Evolutionary conservation across 53 echinoderm and acorn worm species (phyloP).

Genomic region (Mesocentrotus franciscanus): DNA sequence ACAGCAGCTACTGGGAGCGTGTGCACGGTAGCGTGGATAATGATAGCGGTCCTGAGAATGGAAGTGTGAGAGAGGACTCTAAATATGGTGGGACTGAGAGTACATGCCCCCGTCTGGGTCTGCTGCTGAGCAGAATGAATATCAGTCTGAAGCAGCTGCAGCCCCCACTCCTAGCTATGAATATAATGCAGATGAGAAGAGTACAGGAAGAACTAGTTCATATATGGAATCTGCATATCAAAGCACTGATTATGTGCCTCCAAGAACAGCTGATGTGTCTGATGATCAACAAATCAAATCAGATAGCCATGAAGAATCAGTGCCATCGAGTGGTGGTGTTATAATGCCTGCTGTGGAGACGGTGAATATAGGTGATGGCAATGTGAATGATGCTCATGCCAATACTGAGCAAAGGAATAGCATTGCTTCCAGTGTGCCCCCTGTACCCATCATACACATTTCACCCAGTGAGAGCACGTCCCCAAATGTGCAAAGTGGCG

Average conservation of each 20-base stretch:
- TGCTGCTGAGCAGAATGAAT: conserved; percentile 2
- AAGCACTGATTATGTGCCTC: not conserved
- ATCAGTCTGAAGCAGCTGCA: not conserved
- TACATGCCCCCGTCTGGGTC: not conserved
- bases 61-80: not conserved
- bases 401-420: not conserved
- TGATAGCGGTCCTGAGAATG: conserved; percentile 40
- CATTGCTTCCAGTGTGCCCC: not conserved
- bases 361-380: not conserved
- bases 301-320: not conserved
- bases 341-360: not conserved
- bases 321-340: not conserved
- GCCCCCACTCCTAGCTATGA: not conserved
- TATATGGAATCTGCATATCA: not conserved
- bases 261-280: conserved; percentile 23
- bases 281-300: conserved; percentile 31
- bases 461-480: conserved; percentile 47
- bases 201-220: conserved; percentile 57
- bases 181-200: conserved; percentile 62
- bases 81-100: not conserved
- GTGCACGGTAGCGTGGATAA: conserved; percentile 9
- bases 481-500: not conserved
- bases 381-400: not conserved
- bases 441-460: conserved; percentile 38
- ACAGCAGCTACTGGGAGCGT: conserved; percentile 72